Evolutionary conservation across 1,140 invertebrate genomes (phyloP).

Genomic region (Brachionus sp.): DNA sequence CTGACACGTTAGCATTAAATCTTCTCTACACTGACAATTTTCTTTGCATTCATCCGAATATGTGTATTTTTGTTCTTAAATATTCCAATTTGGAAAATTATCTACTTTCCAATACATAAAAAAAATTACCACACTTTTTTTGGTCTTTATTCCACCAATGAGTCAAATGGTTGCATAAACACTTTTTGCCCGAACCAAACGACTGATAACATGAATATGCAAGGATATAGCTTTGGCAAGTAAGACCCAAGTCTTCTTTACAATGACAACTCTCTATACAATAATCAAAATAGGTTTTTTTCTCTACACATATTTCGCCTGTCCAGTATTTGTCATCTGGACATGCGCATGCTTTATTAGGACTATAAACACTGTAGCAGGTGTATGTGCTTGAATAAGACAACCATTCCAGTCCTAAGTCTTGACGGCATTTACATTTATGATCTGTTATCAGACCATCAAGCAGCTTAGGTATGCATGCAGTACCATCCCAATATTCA

Average conservation of each 20-base stretch:
- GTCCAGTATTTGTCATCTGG: conserved; percentile 3
- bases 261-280: neutral
- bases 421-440: neutral
- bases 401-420: neutral
- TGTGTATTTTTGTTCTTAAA: neutral
- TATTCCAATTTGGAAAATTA: neutral
- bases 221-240: neutral
- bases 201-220: neutral
- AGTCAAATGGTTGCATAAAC: neutral
- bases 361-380: neutral
- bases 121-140: neutral
- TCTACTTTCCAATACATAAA: neutral
- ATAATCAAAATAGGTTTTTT: neutral
- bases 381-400: neutral
- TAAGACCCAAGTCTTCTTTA: neutral
- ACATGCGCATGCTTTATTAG: neutral
- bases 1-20: neutral
- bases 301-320: neutral
- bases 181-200: neutral
- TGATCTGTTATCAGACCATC: neutral
- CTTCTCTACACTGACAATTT: neutral
- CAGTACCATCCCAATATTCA: neutral
- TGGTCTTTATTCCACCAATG: neutral
- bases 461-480: neutral
- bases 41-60: neutral